Base-by-base conservation (phyloP, 2,797 vertebrate genomes). In the Scleropages formosus region DNA sequence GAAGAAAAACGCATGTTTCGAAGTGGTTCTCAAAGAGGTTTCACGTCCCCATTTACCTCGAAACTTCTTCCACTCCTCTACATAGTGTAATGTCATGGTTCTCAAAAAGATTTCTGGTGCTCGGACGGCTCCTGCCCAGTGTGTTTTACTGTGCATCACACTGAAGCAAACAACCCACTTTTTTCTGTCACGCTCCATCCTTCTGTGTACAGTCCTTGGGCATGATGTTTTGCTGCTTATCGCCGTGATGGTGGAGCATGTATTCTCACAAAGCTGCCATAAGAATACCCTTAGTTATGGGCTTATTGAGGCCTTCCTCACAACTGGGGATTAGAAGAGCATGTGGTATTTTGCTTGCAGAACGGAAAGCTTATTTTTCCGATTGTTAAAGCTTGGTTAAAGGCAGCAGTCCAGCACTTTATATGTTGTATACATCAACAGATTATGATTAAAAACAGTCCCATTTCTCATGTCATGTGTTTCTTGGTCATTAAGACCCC, bases 381-480 rank as follows among this genome's bases (percentile, higher is more conserved):
- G 31, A 46, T 13, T 75, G n/a, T 20, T 49, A 61, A 15, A 12
- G 39, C 51, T 62, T 69, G 18, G 39, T 20, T 60, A 69, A 47
- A 65, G 13, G 15, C 20, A 16, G 15, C 16, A 26, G 4, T 61
- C 64, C 31, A 11, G 66, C 70, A 22, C 72, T 76, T 15, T 80
- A 24, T 65, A 65, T 10, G 4, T 7, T 31, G 64, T 53, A 16
- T 81, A 59, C 76, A 47, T 78, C 77, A 80, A 77, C 64, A 68
- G 64, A 79, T 79, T 78, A 80, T 77, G 61, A 80, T 74, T 76
- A 73, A 73, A 73, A 60, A 72, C 72, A 59, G 70, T 44, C n/a
- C 53, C 72, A 65, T 82, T 79, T 77, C 75, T 73, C 67, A 26
- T 77, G 74, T 79, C 78, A 79, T 80, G 62, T 81, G 76, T 67